A percentile compares a stretch with the other conserved stretches of the same genome.
phyloP scores from a whole-genome alignment of 53 echinoderm and acorn worm genomes.

The Antedon mediterranea region DNA sequence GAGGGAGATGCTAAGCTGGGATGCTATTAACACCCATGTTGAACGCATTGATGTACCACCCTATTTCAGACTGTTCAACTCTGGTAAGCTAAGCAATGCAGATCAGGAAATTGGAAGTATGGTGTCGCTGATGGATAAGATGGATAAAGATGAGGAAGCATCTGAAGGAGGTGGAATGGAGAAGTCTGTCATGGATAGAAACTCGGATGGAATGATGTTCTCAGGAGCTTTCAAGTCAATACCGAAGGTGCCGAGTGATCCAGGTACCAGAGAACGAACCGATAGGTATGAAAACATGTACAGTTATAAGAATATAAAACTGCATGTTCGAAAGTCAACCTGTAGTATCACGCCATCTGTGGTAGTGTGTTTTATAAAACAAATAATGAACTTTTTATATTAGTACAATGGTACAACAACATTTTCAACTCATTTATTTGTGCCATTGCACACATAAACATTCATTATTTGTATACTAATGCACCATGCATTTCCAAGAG shows the following conservation, averaged over 20 bases:
- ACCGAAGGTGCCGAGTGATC: neutral
- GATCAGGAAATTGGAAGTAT: slow-evolving; percentile 64
- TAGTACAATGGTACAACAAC: no score
- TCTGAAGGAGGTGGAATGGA: slow-evolving; percentile 4
- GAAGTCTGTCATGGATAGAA: slow-evolving; percentile 12
- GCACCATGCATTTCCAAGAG: no score
- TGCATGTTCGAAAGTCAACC: no score
- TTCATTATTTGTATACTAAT: no score
- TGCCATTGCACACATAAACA: no score
- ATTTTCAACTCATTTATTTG: no score
- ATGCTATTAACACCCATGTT: slow-evolving; percentile 75
- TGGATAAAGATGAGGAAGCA: slow-evolving; percentile 37
- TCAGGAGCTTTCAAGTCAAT: neutral
- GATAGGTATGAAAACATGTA: neutral
- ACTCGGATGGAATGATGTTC: neutral
- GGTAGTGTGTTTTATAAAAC: no score
- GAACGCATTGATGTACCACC: slow-evolving; percentile 77
- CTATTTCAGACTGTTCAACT: slow-evolving; percentile 67
- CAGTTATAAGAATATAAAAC: no score
- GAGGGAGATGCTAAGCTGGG: slow-evolving; percentile 86
- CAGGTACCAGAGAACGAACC: neutral
- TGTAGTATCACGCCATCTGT: no score
- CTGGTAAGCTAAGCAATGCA: slow-evolving; percentile 30
- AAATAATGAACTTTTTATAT: no score
- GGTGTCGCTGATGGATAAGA: slow-evolving; percentile 62